Base-by-base conservation (phyloP, 2,888 invertebrate species). In the Pollenia griseotomentosa region DNA sequence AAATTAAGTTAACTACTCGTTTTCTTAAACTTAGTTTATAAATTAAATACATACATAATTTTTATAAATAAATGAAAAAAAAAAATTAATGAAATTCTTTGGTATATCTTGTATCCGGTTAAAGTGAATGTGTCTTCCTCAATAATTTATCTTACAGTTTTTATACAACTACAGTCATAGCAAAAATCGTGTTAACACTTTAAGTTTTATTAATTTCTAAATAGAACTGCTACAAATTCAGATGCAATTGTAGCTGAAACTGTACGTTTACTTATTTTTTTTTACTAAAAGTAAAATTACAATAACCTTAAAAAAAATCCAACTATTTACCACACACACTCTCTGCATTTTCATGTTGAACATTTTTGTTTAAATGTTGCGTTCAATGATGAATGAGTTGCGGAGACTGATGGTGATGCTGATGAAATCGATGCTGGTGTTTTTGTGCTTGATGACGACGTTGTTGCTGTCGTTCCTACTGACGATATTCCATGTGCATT, bases 321-420 rank as follows among this genome's bases (percentile, higher is more conserved):
- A 10, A 44, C 9, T 19, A 44, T 85, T 59, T 82, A 11, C 70
- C 82, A 71, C 81, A 82, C 85, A 80, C 75, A 73, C 16, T 9
- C 59, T 63, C 44, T 40, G 66, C 23, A 71, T 71, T 63, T 71
- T 88, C 89, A 91, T 66, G 92, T 92, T 87, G 92, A 92, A 88
- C 93, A 93, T 86, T 93, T 93, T 85, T 93, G 91, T 66, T 92
- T 92, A 80, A 93, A 92, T 61, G 92, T 92, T 46, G 92, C 88
- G 80, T 93, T 92, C 23, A 93, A 88, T 40, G 92, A 89, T 77
- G 90, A 88, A 75, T 90, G 90, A 77, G 90, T 88, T 14, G 89
- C 88, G 44, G 66, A 81, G 55, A 78, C 84, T 65, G 89, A 83
- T 78, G 87, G 6, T 83, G 74, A 16, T 78, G 77, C 16, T 86